Conservation (phyloP, 2,113 vertebrate genomes). For the Sebastes fasciatus region DNA sequence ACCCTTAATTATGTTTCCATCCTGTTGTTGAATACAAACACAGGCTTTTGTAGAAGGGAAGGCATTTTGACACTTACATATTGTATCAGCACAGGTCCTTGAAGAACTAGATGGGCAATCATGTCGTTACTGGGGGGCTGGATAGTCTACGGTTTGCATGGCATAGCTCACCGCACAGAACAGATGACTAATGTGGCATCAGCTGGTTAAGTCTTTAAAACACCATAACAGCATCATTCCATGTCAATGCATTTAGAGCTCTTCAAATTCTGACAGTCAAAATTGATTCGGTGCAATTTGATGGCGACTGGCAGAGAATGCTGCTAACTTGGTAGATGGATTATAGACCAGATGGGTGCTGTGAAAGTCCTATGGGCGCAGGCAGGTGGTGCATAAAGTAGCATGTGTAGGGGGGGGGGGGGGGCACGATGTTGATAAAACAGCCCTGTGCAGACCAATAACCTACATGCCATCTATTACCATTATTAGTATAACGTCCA, state of each 20-base stretch:
- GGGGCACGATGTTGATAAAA: constrained; percentile 14
- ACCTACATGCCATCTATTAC: constrained; percentile 38
- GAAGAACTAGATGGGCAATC: not conserved
- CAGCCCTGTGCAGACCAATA: constrained; percentile 4
- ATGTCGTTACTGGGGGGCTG: not conserved
- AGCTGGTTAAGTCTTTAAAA: not conserved
- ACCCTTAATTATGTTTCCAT: not conserved
- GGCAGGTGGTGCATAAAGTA: constrained; percentile 14
- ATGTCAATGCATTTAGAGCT: not conserved
- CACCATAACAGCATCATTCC: not conserved
- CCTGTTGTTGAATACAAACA: not conserved
- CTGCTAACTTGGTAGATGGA: constrained; percentile 2
- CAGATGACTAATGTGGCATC: not conserved
- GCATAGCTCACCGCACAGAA: not conserved
- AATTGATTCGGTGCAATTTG: not conserved
- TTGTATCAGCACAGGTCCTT: not conserved
- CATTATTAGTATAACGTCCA: constrained; percentile 31
- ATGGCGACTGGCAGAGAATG: not conserved
- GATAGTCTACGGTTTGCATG: not conserved
- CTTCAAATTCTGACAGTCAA: not conserved
- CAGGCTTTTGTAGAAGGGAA: not conserved
- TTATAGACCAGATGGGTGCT: constrained; percentile 17
- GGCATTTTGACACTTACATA: not conserved
- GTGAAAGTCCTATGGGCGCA: constrained; percentile 2
- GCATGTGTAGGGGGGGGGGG: not conserved